Base-by-base conservation (phyloP, 2,113 vertebrate species). In the Sylvilagus bachmani region DNA sequence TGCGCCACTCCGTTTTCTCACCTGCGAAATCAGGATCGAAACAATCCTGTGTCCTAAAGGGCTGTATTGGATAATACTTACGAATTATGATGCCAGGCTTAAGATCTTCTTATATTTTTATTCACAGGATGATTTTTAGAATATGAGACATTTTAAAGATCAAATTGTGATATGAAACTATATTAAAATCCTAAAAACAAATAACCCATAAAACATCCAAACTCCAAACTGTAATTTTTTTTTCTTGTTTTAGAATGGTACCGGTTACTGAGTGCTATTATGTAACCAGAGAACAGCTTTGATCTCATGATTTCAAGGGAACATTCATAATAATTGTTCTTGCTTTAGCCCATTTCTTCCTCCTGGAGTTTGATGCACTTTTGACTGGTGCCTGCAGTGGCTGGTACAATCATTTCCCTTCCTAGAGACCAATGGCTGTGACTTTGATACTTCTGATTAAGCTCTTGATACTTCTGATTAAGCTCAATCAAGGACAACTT, bases 61-160 rank as follows among this genome's bases (percentile, higher is more conserved):
- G 49, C 6, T 51, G 0, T 16, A 13, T 21, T 71, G 67, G 7
- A 66, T 5, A 9, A 3, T 1, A 33, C 3, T 27, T 22, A 1
- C 38, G 38, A 77, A 38, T 38, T 16, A 0, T 0, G 0, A 31
- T 33, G 14, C 22, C 22, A 10, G 13, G 13, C 44, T 19, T 19
- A 31, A 51, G 58, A 16, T 36, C 10, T 64, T 25, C 25, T 14
- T 10, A 80, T 55, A 58, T 25, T 55, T 22, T 88, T 79, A 31
- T 36, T 74, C 92, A 90, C 44, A 22, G 49, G 78, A 27, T 49
- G 53, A 21, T 4, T 91, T 73, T 21, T 61, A n/a, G 31, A n/a
- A 19, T 5, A 79, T 10, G 33, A 70, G 73, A 36, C 16, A 10
- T 36, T 83, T 92, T 64, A 94, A 81, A 90, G 27, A 49, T 91